Conservation (phyloP, 2,113 vertebrate species). For the Marmota flaviventris region DNA sequence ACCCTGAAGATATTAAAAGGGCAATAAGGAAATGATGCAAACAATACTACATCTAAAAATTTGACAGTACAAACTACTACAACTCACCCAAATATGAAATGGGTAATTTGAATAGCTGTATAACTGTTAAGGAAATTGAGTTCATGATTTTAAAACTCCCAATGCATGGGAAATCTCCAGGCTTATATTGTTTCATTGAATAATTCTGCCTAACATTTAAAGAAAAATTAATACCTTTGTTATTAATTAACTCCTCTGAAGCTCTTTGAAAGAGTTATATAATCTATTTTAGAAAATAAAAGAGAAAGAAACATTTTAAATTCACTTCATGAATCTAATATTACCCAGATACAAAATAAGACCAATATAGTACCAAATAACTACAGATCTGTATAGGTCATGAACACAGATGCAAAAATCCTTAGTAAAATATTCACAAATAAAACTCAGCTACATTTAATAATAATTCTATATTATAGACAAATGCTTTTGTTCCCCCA, state of each 20-base stretch:
- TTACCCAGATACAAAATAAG: background rate
- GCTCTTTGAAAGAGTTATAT: background rate
- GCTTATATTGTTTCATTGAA: background rate
- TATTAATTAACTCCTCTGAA: constrained; percentile 35
- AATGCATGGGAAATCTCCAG: background rate
- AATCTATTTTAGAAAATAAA: constrained; percentile 40
- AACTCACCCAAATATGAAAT: background rate
- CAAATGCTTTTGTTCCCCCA: background rate
- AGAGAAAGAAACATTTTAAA: background rate
- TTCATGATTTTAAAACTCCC: constrained; percentile 10
- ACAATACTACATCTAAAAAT: background rate
- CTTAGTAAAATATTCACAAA: background rate
- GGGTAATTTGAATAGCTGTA: background rate
- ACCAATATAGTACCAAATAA: background rate
- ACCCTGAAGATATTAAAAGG: background rate
- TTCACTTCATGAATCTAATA: background rate
- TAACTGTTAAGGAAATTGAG: background rate
- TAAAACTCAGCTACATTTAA: background rate
- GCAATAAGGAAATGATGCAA: background rate
- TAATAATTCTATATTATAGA: background rate
- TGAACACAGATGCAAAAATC: background rate
- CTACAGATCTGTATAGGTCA: background rate
- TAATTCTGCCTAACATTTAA: constrained; percentile 50
- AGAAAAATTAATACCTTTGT: background rate
- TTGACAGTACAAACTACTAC: background rate